A percentile compares a stretch with the other conserved stretches of the same genome.
These are phyloP conservation scores for Crotalus helleri DNA, from an alignment of 2,113 vertebrate genomes.

Conservation along the genomic window DNA sequence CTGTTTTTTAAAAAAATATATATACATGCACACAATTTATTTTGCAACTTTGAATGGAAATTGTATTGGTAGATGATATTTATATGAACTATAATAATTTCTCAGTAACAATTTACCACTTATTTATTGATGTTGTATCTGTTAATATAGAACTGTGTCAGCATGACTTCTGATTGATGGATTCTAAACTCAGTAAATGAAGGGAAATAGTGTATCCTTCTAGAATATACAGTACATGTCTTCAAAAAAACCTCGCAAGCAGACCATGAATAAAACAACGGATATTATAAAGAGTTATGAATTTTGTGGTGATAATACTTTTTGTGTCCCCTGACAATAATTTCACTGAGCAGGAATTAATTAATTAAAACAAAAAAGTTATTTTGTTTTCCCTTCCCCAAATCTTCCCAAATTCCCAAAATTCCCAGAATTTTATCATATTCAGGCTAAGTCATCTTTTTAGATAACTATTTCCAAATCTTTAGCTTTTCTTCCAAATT, in stretches of 20 bases:
- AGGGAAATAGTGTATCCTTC: background rate
- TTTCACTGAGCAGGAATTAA: background rate
- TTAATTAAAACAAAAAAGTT: background rate
- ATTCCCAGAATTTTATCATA: background rate
- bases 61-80: background rate
- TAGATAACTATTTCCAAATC: background rate
- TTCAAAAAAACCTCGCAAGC: background rate
- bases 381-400: background rate
- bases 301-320: background rate
- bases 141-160: background rate
- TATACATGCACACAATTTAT: background rate
- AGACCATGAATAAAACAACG: background rate
- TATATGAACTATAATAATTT: background rate
- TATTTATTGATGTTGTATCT: background rate
- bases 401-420: too few species aligned
- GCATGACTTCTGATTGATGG: background rate
- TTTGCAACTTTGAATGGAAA: background rate
- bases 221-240: background rate
- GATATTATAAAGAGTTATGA: background rate
- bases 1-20: background rate
- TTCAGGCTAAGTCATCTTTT: background rate
- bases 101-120: background rate
- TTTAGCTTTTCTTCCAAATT: background rate
- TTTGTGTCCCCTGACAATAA: background rate
- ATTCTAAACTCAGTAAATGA: background rate